Evolutionary conservation across 2,797 vertebrate species (phyloP).

Genomic region (Brachyrhaphis roseni): DNA sequence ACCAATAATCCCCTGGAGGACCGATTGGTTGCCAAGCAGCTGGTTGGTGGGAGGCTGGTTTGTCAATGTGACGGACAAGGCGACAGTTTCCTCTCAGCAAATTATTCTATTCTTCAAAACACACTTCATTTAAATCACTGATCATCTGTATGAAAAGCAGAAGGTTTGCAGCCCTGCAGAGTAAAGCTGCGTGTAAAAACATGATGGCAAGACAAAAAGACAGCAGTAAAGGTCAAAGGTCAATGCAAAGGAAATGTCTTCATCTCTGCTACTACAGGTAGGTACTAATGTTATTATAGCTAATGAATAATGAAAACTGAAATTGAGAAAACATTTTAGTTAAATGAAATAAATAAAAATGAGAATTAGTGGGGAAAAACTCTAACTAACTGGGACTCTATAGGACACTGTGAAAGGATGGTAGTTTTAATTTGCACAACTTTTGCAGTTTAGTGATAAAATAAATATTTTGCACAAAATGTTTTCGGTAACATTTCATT

Average conservation of each 20-base stretch:
- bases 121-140: neutral
- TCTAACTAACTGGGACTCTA: too few relatives aligned
- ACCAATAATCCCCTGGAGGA: neutral
- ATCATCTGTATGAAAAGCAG: neutral
- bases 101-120: neutral
- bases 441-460: too few relatives aligned
- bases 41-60: neutral
- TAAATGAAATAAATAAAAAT: too few relatives aligned
- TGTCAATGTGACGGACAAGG: neutral
- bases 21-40: constrained; percentile 3
- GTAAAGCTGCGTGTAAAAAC: neutral
- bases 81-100: neutral
- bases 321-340: too few relatives aligned
- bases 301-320: too few relatives aligned
- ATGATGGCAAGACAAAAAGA: neutral
- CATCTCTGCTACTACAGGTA: neutral
- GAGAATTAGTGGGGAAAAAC: too few relatives aligned
- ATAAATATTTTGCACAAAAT: too few relatives aligned
- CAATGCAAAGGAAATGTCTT: neutral
- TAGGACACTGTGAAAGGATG: too few relatives aligned
- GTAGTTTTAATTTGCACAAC: too few relatives aligned
- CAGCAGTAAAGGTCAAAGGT: neutral
- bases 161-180: neutral
- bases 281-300: too few relatives aligned
- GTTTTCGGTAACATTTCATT: too few relatives aligned